Evolutionary conservation across 1,140 invertebrate genomes (phyloP).

Genomic region (Steinernema feltiae): DNA sequence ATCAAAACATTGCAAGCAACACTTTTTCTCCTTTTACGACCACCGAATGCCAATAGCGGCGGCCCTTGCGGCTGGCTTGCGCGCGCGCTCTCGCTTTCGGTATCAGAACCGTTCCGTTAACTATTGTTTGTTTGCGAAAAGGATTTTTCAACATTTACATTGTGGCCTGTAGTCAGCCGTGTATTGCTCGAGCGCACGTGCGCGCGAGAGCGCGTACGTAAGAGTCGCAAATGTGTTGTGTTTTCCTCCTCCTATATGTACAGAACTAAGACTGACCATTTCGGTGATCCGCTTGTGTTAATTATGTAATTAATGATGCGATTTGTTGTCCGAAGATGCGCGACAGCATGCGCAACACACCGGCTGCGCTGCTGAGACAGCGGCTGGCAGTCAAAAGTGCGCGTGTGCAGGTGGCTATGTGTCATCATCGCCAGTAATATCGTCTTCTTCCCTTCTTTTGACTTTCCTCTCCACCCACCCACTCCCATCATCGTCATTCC

Average conservation of each 20-base stretch:
- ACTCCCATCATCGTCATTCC: not conserved
- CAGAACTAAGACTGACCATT: not conserved
- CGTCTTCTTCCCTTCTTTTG: not conserved
- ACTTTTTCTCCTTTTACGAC: too few species aligned
- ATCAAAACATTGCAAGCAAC: too few species aligned
- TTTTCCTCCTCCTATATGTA: too few species aligned
- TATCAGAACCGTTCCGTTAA: not conserved
- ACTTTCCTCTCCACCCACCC: not conserved
- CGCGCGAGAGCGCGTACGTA: not conserved
- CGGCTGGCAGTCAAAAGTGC: not conserved
- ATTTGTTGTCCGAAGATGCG: too few species aligned
- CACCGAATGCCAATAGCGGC: too few species aligned
- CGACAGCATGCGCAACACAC: too few species aligned
- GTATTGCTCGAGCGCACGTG: not conserved
- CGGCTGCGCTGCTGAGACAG: not conserved
- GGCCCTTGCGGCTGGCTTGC: too few species aligned
- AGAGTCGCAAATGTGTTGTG: too few species aligned
- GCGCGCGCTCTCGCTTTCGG: not conserved
- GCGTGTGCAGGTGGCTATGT: not conserved
- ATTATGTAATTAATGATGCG: not conserved
- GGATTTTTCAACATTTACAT: slow-evolving; percentile 12
- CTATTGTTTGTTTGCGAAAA: not conserved
- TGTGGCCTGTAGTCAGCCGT: not conserved
- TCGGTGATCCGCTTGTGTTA: not conserved
- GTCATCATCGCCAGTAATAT: slow-evolving; percentile 5